Evolutionary conservation across 2,797 vertebrate genomes (phyloP).

Genomic region (Halcyon chelicuti): DNA sequence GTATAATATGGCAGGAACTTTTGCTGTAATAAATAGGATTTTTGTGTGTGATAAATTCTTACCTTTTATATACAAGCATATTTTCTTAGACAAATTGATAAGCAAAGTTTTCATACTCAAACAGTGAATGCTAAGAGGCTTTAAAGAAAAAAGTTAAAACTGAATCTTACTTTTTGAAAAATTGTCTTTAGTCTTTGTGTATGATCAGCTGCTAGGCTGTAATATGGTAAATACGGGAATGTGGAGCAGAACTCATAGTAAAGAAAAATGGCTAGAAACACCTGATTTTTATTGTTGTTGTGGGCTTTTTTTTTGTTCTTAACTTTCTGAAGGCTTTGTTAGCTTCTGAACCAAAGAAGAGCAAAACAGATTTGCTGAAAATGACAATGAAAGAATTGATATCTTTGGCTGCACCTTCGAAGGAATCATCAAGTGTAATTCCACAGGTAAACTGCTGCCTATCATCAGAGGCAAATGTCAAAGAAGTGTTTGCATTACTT

Average conservation of each 20-base stretch:
- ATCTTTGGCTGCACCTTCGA: conserved; percentile 81
- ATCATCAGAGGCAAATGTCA: not conserved
- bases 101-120: not conserved
- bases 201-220: not conserved
- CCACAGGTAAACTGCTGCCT: conserved; percentile 85
- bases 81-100: not conserved
- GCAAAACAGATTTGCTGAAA: conserved; percentile 90
- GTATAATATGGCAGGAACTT: not conserved
- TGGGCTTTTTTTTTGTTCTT: not conserved
- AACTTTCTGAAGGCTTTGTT: conserved; percentile 85
- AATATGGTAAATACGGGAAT: not conserved
- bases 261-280: not conserved
- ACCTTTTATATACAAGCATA: not conserved
- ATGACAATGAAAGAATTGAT: conserved; percentile 92
- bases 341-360: conserved; percentile 92
- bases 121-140: not conserved
- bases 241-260: not conserved
- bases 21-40: not conserved
- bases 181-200: not conserved
- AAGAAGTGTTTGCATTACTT: not conserved
- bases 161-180: not conserved
- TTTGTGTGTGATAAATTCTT: not conserved
- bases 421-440: conserved; percentile 80
- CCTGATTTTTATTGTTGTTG: not conserved
- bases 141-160: not conserved